These are phyloP conservation scores for Lagocephalus sceleratus DNA, from an alignment of 2,797 vertebrate genomes.

Conservation along the genomic window DNA sequence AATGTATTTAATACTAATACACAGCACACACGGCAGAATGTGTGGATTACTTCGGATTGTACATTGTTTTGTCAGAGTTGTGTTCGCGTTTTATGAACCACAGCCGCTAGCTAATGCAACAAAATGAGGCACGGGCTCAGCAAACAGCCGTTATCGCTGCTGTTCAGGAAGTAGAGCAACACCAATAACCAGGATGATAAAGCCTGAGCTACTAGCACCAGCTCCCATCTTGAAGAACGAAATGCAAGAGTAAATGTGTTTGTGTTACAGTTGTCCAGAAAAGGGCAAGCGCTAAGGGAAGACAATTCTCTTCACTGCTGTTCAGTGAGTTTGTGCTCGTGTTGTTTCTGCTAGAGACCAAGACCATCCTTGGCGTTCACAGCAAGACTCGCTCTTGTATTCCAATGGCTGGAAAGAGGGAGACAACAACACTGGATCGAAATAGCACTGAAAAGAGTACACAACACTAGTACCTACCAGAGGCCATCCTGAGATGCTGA, in stretches of 20 bases:
- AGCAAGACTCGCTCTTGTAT: no score
- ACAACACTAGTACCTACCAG: no score
- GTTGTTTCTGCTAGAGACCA: constrained; percentile 1
- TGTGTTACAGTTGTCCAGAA: constrained; percentile 22
- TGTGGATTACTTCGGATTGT: constrained; percentile 29
- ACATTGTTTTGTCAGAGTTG: constrained; percentile 38
- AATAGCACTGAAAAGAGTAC: no score
- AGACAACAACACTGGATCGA: constrained; percentile 4
- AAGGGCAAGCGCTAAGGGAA: constrained; percentile 13
- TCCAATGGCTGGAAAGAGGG: constrained; percentile 12
- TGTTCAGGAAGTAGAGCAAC: constrained; percentile 12
- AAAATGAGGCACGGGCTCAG: constrained; percentile 21
- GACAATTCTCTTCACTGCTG: constrained; percentile 18
- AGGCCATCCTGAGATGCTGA: no score
- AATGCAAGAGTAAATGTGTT: constrained; percentile 31
- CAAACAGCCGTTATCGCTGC: constrained; percentile 14
- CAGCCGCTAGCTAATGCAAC: constrained; percentile 28
- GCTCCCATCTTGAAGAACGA: constrained; percentile 31
- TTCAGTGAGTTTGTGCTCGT: constrained; percentile 14
- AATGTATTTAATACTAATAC: constrained; percentile 28
- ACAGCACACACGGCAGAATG: constrained; percentile 4
- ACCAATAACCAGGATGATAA: constrained; percentile 38
- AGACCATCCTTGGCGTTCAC: no score
- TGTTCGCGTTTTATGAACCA: constrained; percentile 45
- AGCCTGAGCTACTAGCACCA: constrained; percentile 45